These are phyloP conservation scores for Neoaliturus tenellus DNA, from an alignment of 2,888 invertebrate genomes.

Conservation along the genomic window DNA sequence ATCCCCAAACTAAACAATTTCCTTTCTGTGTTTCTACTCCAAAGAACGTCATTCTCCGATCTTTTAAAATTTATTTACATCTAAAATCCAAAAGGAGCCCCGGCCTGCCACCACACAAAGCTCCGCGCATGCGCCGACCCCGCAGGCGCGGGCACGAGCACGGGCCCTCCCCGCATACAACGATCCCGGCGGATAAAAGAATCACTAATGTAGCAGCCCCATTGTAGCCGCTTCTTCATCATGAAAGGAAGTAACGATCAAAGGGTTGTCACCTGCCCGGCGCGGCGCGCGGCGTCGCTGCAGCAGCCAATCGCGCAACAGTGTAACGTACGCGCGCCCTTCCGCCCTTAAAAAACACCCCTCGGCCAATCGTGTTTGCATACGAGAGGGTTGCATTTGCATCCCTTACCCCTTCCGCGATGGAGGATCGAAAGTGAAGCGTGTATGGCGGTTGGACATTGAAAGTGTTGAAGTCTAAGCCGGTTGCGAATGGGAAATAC, in stretches of 20 bases:
- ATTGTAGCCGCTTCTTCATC: slow-evolving; percentile 51
- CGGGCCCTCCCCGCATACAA: neutral
- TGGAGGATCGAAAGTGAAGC: neutral
- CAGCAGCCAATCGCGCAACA: neutral
- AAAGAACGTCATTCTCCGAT: too few species aligned
- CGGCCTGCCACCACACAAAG: too few species aligned
- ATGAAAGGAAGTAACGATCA: slow-evolving; percentile 51
- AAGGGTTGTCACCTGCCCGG: slow-evolving; percentile 45
- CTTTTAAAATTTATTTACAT: too few species aligned
- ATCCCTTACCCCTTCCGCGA: slow-evolving; percentile 4
- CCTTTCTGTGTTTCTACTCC: too few species aligned
- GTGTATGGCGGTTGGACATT: neutral
- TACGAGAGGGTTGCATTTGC: slow-evolving; percentile 48
- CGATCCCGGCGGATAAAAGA: slow-evolving; percentile 49
- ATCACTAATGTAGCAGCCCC: slow-evolving; percentile 53
- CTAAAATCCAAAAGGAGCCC: too few species aligned
- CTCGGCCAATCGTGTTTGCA: slow-evolving; percentile 46
- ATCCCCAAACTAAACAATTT: too few species aligned
- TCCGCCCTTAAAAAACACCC: slow-evolving; percentile 12
- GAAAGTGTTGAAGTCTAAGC: too few species aligned
- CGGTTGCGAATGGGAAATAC: too few species aligned
- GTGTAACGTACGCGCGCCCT: slow-evolving; percentile 39
- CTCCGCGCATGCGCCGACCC: slow-evolving; percentile 4
- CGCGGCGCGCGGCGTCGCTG: neutral
- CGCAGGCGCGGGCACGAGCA: neutral